Base-by-base conservation (phyloP, 2,113 vertebrate genomes). In the Benitochromis conjunctus region DNA sequence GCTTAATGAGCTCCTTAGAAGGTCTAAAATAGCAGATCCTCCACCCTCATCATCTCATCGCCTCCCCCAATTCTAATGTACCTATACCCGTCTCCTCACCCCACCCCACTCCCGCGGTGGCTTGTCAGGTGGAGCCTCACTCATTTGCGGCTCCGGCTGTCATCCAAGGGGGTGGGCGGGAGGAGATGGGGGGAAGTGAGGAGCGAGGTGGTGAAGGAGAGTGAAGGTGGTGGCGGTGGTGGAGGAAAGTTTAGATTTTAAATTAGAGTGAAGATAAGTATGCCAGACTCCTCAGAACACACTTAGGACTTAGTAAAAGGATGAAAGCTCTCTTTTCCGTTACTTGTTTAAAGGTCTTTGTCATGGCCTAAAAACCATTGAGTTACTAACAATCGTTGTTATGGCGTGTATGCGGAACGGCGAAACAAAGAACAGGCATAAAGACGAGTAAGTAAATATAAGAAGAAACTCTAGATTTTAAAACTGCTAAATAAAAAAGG, bases 1-100 rank as follows among this genome's bases (percentile, higher is more conserved):
- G 83, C 95, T 94, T 97, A 98, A 98, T 97, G 97, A 97, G 96
- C 95, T 97, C 93, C 96, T 96, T 94, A 92, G 95, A 97, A 97
- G 96, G 96, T 97, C 96, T 84, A 94, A 96, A 95, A 96, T 96
- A 97, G 96, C 95, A 92, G 88, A 69, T 34, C 21, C 43, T 34
- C 54, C 94, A 2, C n/a, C 7, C 10, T 24, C 26, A 34, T 76
- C 71, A n/a, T 94, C 92, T 34, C 79, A 88, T 5, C 87, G n/a
- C 71, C 46, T n/a, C 74, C 34, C 94, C 93, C 94, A 54, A 13
- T 71, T 34, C 71, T 38, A 62, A 78, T 57, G 11, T 46, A 89
- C 90, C 90, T 91, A 80, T 21, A 69, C 71, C 29, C 83, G 18
- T 62, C 78, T 56, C 89, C 38, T 43, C 95, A 93, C 48, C 55